Evolutionary conservation across 1,140 invertebrate species (phyloP).

Genomic region (Coptotermes formosanus): DNA sequence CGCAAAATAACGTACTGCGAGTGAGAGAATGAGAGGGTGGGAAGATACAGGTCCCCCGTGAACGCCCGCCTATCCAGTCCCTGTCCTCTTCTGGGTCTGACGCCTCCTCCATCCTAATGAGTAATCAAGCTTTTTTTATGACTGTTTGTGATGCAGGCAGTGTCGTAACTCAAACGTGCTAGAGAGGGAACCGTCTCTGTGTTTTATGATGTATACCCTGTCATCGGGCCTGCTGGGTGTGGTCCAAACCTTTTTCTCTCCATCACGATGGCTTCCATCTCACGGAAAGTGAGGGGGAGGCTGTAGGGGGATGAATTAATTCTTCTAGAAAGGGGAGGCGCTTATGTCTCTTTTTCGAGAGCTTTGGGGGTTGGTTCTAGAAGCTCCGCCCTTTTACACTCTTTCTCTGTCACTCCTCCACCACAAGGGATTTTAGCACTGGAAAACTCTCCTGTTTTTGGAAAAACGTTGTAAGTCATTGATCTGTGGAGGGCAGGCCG

Average conservation of each 20-base stretch:
- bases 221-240: conserved; percentile 23
- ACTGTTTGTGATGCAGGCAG: conserved; percentile 25
- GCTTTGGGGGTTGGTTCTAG: neutral
- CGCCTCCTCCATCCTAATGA: conserved; percentile 21
- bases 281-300: neutral
- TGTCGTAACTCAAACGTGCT: conserved; percentile 16
- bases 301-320: neutral
- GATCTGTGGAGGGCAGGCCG: conserved; percentile 25
- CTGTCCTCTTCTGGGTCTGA: neutral
- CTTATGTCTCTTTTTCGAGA: neutral
- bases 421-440: neutral
- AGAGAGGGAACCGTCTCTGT: neutral
- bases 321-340: conserved; percentile 8
- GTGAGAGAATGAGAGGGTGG: neutral
- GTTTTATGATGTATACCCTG: conserved; percentile 24
- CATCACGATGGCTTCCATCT: neutral
- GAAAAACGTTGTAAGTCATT: conserved; percentile 26
- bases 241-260: conserved; percentile 5
- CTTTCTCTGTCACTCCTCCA: neutral
- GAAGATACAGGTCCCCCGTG: neutral
- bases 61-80: neutral
- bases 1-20: neutral
- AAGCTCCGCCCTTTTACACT: neutral
- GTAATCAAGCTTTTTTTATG: conserved; percentile 24
- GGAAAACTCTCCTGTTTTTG: conserved; percentile 3